Evolutionary conservation across 2,113 vertebrate genomes (phyloP), one percentile per base, ranked within the genome.

Genomic region (Elaphurus davidianus): DNA sequence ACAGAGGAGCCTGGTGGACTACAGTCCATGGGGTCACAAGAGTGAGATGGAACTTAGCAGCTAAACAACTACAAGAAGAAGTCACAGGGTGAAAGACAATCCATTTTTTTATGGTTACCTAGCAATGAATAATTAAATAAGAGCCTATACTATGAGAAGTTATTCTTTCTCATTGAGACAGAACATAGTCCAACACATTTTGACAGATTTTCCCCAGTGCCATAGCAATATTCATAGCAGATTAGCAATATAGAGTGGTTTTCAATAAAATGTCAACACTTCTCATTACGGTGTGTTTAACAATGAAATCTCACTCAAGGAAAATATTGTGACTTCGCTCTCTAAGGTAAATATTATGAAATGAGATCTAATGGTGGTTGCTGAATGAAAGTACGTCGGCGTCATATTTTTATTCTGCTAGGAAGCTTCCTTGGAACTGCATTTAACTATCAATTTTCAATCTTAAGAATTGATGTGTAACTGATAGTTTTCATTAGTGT

Each of bases 241-340:
- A 96, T 99, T 98, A 97, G 94, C 93, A 98, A 98, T 98, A 96
- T 96, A 98, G 92, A 95, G 79, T 95, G 87, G 62, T 94, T 98
- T 98, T 97, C 97, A 98, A 97, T 98, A 98, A 98, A 97, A 98
- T 96, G 97, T 96, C 97, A 98, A 97, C 98, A 96, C 93, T 87
- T 97, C 59, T 94, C 59, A 90, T 97, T 90, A 94, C 89, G 15
- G 94, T 97, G 94, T 95, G 57, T 94, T 96, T 97, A 97, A 96
- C 96, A 98, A 93, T 95, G 93, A 85, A 96, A 87, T 96, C 62
- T 96, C 83, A 95, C 96, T 95, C 33, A 19, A 76, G 86, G 76
- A 94, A 96, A 98, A 98, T 97, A 98, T 96, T 98, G 78, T 96
- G 97, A 97, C 94, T 98, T 36, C 60, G 83, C 88, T 90, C 82